Evolutionary conservation across 2,888 invertebrate species (phyloP), one percentile per base, ranked within the genome.

Genomic region (Tryphoninae sp.): DNA sequence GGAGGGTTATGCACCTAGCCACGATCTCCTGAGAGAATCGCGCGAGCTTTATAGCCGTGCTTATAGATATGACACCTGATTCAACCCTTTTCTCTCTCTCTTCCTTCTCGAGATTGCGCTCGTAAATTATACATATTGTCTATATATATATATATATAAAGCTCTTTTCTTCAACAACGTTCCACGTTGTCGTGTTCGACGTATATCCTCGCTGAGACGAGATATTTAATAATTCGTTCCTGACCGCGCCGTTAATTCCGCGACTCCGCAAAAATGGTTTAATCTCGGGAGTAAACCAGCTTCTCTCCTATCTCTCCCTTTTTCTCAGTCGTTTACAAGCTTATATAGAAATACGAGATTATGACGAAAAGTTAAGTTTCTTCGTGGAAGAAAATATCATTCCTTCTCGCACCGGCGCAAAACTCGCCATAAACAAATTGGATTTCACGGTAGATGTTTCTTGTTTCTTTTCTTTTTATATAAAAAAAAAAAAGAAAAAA

Each of bases 341-440:
- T n/a, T 61, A 51, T 42, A 58, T 2, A 9, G 2, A 53, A 42
- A 19, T 11, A 13, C 19, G 23, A 55, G 68, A 74, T 71, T 80
- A 76, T 16, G 65, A 49, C 59, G 72, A 51, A 76, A 76, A 72
- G 53, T 76, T 80, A 61, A 76, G 67, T 72, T 61, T 13, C 61
- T 9, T 58, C 67, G 9, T 9, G 8, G n/a, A 45, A 42, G 11
- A 51, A 69, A 69, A 69, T 55, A 51, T 33, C 45, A 6, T 13
- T 16, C 0, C 58, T 71, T 11, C 8, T 45, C 26, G 26, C n/a
- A 49, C 16, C 2, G 11, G 8, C 59, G 53, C 22, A 0, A 9
- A 8, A 40, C 59, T 59, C 26, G 26, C 9, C 9, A 11, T 26
- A 59, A 49, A 6, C 4, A 8, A 71, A 58, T 23, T 11, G 58